Evolutionary conservation across 2,888 invertebrate genomes (phyloP).

Genomic region (Molanna angustata): DNA sequence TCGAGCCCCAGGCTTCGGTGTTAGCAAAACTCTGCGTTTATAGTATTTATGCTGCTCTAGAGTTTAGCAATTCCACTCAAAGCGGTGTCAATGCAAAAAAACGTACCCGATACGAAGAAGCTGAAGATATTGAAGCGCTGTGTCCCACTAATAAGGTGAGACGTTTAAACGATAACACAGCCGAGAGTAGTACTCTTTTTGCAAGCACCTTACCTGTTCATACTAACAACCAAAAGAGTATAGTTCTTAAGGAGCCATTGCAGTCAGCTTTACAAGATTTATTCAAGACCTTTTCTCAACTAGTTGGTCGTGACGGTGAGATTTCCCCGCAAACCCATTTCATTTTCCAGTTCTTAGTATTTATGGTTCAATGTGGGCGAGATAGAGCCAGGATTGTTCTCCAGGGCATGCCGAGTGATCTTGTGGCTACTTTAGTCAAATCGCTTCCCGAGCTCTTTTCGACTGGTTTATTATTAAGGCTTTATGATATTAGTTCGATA

Average conservation of each 20-base stretch:
- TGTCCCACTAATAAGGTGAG: slow-evolving; percentile 61
- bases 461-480: slow-evolving; percentile 67
- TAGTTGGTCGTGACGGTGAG: slow-evolving; percentile 70
- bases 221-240: slow-evolving; percentile 39
- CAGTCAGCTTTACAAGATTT: slow-evolving; percentile 64
- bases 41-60: slow-evolving; percentile 68
- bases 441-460: slow-evolving; percentile 75
- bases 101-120: slow-evolving; percentile 58
- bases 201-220: slow-evolving; percentile 44
- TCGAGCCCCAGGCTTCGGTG: slow-evolving; percentile 76
- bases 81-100: slow-evolving; percentile 54
- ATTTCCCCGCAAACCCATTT: slow-evolving; percentile 82
- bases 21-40: slow-evolving; percentile 74
- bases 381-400: slow-evolving; percentile 69
- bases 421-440: slow-evolving; percentile 78
- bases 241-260: slow-evolving; percentile 60
- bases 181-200: slow-evolving; percentile 57
- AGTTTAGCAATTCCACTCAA: slow-evolving; percentile 52
- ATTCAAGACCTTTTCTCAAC: slow-evolving; percentile 68
- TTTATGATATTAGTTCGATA: slow-evolving; percentile 74
- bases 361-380: slow-evolving; percentile 73
- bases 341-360: slow-evolving; percentile 72
- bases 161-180: slow-evolving; percentile 60
- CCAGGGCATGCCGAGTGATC: slow-evolving; percentile 70
- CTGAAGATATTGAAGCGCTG: slow-evolving; percentile 59